Percentiles rank a stretch among this genome's conserved stretches.
Conservation (phyloP, 2,113 vertebrate species). For the Tragelaphus scriptus region DNA sequence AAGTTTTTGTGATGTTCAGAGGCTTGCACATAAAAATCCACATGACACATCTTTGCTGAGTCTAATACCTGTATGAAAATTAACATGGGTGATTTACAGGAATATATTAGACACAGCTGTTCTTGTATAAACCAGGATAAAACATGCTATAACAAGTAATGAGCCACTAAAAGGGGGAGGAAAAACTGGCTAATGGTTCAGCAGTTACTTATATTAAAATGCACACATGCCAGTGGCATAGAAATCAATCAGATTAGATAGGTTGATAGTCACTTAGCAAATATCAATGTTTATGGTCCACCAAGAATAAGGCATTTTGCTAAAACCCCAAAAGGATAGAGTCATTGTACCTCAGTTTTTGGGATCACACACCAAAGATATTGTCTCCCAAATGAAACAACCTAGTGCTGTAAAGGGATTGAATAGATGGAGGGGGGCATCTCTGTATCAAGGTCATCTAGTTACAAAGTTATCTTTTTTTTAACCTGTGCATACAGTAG, state of each 20-base stretch:
- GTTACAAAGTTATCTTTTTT: not conserved
- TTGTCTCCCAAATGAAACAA: not conserved
- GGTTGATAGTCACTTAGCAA: not conserved
- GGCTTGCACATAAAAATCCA: constrained; percentile 69
- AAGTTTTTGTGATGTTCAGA: constrained; percentile 72
- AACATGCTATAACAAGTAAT: constrained; percentile 46
- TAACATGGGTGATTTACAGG: constrained; percentile 67
- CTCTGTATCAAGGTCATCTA: not conserved
- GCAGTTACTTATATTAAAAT: constrained; percentile 58
- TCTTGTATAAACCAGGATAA: constrained; percentile 69
- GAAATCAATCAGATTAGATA: constrained; percentile 39
- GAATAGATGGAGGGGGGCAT: not conserved
- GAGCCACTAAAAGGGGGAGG: constrained; percentile 65
- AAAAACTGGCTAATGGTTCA: constrained; percentile 66
- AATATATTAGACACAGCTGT: constrained; percentile 73
- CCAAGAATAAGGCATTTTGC: not conserved
- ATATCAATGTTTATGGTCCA: not conserved
- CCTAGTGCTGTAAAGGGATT: not conserved
- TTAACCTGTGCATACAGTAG: not conserved
- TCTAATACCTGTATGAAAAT: constrained; percentile 74
- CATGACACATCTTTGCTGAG: constrained; percentile 74
- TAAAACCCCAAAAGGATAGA: not conserved
- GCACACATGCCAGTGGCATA: not conserved
- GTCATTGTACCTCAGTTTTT: not conserved
- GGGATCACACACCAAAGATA: not conserved